A percentile compares a stretch with the other conserved stretches of the same genome.
These are phyloP conservation scores for Zygogramma bicolorata DNA, from an alignment of 2,888 invertebrate species.

Conservation along the genomic window DNA sequence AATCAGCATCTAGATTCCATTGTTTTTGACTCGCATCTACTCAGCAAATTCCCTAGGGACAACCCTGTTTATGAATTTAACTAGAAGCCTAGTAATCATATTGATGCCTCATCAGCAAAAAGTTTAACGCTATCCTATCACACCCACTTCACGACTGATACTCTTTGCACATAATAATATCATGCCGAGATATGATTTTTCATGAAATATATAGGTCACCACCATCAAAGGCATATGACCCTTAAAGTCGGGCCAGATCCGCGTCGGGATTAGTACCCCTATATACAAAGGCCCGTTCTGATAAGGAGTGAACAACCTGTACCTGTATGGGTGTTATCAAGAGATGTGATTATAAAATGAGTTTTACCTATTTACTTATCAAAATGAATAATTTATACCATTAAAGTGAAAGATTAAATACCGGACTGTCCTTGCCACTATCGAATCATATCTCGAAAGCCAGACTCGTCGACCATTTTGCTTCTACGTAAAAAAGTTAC, in stretches of 20 bases:
- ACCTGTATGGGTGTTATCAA: conserved; percentile 36
- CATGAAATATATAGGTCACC: not conserved
- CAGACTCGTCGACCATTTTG: conserved; percentile 59
- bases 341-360: conserved; percentile 62
- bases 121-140: too few relatives aligned
- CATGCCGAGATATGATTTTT: not conserved
- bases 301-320: conserved; percentile 50
- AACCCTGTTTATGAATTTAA: too few relatives aligned
- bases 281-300: conserved; percentile 40
- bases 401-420: conserved; percentile 65
- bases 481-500: conserved; percentile 51
- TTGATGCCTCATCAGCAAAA: too few relatives aligned
- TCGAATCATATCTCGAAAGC: conserved; percentile 63
- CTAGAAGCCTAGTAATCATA: too few relatives aligned
- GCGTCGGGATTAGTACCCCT: conserved; percentile 4
- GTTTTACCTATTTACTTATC: conserved; percentile 65
- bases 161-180: too few relatives aligned
- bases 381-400: conserved; percentile 65
- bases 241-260: not conserved
- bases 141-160: too few relatives aligned
- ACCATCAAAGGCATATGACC: not conserved
- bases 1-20: too few relatives aligned
- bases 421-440: conserved; percentile 63
- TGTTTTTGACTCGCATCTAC: too few relatives aligned
- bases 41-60: too few relatives aligned